phyloP scores from a whole-genome alignment of 2,113 vertebrate genomes.

The Ariopsis seemanni region DNA sequence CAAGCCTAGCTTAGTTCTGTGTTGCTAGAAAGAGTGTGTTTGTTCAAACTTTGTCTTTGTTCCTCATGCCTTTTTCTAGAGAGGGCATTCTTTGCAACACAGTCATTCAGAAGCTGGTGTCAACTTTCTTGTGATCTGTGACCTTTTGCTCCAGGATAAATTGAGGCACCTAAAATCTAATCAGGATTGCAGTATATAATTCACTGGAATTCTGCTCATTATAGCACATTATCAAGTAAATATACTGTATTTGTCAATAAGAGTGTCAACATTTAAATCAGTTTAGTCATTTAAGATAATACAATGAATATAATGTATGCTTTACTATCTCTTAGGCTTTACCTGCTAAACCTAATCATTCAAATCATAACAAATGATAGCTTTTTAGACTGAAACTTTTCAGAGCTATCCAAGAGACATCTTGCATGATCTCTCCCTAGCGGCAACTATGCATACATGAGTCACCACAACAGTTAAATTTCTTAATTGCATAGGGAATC shows the following conservation, averaged over 20 bases:
- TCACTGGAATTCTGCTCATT: conserved; percentile 1
- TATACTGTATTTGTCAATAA: neutral
- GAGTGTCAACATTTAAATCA: neutral
- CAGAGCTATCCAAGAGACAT: neutral
- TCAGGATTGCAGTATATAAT: neutral
- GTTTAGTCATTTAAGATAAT: neutral
- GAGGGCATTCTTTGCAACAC: neutral
- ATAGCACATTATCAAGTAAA: neutral
- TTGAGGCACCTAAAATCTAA: neutral
- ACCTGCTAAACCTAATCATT: neutral
- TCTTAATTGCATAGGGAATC: neutral
- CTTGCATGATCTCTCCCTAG: neutral
- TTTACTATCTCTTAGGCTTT: neutral
- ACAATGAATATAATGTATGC: neutral
- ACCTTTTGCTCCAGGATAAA: conserved; percentile 6
- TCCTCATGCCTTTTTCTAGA: neutral
- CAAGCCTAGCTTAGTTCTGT: neutral
- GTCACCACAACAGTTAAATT: neutral
- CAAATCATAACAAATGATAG: neutral
- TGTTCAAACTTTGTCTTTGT: neutral
- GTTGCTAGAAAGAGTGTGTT: neutral
- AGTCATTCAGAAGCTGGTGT: conserved; percentile 22
- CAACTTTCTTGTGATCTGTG: conserved; percentile 23
- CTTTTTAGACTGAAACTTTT: neutral
- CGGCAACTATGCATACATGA: neutral